phyloP scores from a whole-genome alignment of 2,113 vertebrate genomes.

The Morone chrysops region DNA sequence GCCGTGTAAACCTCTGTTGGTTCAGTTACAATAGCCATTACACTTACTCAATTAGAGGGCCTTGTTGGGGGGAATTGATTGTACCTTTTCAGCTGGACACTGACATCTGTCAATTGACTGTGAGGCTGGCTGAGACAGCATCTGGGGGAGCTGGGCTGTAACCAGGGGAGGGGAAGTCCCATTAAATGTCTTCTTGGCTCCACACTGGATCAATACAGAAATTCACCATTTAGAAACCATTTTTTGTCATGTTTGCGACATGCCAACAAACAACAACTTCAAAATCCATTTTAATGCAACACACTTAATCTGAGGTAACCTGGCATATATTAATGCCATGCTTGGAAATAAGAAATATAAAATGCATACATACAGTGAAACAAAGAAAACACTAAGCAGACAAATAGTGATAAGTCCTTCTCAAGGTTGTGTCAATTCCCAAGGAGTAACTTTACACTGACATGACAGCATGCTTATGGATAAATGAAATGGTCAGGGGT shows the following conservation, averaged over 20 bases:
- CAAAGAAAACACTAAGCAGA: background rate
- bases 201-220: constrained; percentile 87
- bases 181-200: constrained; percentile 77
- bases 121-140: constrained; percentile 80
- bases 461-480: constrained; percentile 54
- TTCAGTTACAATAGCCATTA: constrained; percentile 59
- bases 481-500: constrained; percentile 54
- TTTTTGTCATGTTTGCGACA: constrained; percentile 37
- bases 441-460: constrained; percentile 58
- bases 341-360: constrained; percentile 1
- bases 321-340: background rate
- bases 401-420: background rate
- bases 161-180: constrained; percentile 79
- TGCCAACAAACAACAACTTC: background rate
- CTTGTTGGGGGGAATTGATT: constrained; percentile 64
- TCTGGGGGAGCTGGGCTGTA: constrained; percentile 79
- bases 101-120: constrained; percentile 86
- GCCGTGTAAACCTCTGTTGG: constrained; percentile 47
- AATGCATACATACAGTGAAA: background rate
- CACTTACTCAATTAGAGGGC: constrained; percentile 63
- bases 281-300: background rate
- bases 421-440: constrained; percentile 39
- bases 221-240: constrained; percentile 62
- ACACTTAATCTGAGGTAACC: background rate
- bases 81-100: constrained; percentile 91